phyloP scores from a whole-genome alignment of 2,797 vertebrate species.

The Emys orbicularis region DNA sequence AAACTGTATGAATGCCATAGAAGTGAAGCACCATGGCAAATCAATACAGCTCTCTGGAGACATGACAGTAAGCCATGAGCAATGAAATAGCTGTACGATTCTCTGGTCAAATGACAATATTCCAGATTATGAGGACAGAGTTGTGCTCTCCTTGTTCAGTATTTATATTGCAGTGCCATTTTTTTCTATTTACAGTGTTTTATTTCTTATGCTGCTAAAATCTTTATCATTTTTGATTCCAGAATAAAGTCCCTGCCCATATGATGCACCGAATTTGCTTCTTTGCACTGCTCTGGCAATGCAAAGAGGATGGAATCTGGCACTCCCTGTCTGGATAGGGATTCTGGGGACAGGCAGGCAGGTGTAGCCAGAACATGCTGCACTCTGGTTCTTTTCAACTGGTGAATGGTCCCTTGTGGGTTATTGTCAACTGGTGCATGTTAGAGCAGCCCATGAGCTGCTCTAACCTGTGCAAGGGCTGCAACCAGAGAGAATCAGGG shows the following conservation, averaged over 20 bases:
- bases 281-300: not conserved
- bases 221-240: not conserved
- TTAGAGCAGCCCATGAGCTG: not conserved
- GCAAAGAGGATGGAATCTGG: not conserved
- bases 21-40: constrained; percentile 82
- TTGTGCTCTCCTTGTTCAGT: not conserved
- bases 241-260: accelerated
- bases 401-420: not conserved
- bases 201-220: not conserved
- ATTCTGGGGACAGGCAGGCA: not conserved
- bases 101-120: not conserved
- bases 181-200: not conserved
- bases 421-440: not conserved
- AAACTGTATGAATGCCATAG: constrained; percentile 92
- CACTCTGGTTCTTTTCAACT: not conserved
- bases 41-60: constrained; percentile 87
- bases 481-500: not conserved
- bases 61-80: constrained; percentile 86
- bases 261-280: accelerated
- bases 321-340: not conserved
- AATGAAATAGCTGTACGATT: not conserved
- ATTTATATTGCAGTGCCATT: not conserved
- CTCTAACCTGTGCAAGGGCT: not conserved
- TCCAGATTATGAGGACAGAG: not conserved
- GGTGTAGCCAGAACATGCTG: not conserved